These are phyloP conservation scores for Danaus melanippus DNA, from an alignment of 1,140 invertebrate genomes.

Conservation along the genomic window DNA sequence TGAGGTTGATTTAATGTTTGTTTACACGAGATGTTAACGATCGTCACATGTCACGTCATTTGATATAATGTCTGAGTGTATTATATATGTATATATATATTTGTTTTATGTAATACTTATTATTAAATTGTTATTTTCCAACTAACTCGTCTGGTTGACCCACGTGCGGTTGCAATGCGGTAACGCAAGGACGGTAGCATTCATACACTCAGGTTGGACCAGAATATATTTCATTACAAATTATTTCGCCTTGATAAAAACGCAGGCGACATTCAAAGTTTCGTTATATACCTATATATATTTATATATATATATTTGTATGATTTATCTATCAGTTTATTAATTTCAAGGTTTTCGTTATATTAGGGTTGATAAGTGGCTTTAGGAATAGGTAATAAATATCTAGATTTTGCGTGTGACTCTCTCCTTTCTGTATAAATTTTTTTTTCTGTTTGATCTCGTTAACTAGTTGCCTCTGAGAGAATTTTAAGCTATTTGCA, in stretches of 20 bases:
- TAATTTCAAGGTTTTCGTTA: background rate
- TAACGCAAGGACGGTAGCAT: slow-evolving; percentile 55
- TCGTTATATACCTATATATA: too few species aligned
- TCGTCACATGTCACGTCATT: too few species aligned
- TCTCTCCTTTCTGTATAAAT: background rate
- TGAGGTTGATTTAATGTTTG: too few species aligned
- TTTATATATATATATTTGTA: too few species aligned
- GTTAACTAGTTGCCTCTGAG: too few species aligned
- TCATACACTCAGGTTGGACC: slow-evolving; percentile 38
- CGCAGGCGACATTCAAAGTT: slow-evolving; percentile 1
- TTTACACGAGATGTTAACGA: too few species aligned
- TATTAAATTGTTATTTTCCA: background rate
- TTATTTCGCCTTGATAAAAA: slow-evolving; percentile 20
- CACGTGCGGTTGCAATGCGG: slow-evolving; percentile 32
- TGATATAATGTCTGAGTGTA: too few species aligned
- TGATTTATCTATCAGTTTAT: too few species aligned
- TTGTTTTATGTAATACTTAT: too few species aligned
- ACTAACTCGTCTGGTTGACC: slow-evolving; percentile 27
- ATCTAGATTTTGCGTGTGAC: slow-evolving; percentile 1
- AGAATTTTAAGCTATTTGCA: too few species aligned
- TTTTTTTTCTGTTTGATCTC: too few species aligned
- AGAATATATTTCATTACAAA: slow-evolving; percentile 41
- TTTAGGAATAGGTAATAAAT: background rate
- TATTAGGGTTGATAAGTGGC: background rate
- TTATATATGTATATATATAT: too few species aligned